A percentile compares a stretch with the other conserved stretches of the same genome.
phyloP scores from a whole-genome alignment of 2,888 invertebrate genomes.

The Calliopum simillimum region DNA sequence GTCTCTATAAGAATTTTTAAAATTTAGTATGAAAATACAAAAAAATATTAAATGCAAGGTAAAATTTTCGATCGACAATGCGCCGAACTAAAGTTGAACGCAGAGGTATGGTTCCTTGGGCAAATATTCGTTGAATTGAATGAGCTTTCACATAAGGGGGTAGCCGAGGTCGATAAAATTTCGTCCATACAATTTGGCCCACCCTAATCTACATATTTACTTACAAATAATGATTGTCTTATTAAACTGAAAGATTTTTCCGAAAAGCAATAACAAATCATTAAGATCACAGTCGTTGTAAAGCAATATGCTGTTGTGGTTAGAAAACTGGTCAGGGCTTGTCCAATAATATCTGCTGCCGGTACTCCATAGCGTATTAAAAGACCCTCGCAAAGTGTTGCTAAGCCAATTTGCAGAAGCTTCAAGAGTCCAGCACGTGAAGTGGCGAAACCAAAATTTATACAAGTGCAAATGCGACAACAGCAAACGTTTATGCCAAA shows the following conservation, averaged over 20 bases:
- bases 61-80: too few species aligned
- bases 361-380: conserved; percentile 82
- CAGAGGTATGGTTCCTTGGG: too few species aligned
- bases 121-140: too few species aligned
- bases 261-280: conserved; percentile 83
- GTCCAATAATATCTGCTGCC: conserved; percentile 79
- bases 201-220: conserved; percentile 59
- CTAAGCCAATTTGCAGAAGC: conserved; percentile 79
- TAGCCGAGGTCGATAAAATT: too few species aligned
- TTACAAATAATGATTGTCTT: conserved; percentile 85
- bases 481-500: conserved; percentile 78
- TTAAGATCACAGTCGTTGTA: conserved; percentile 79
- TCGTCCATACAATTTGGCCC: too few species aligned
- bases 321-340: conserved; percentile 83
- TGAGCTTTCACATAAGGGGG: too few species aligned
- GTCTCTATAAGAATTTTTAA: too few species aligned
- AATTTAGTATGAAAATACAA: too few species aligned
- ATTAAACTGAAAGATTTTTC: conserved; percentile 81
- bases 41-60: too few species aligned
- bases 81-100: too few species aligned
- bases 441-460: conserved; percentile 81
- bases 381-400: conserved; percentile 84
- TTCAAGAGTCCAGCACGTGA: conserved; percentile 81
- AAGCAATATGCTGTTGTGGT: conserved; percentile 85
- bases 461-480: conserved; percentile 82